Conservation (phyloP, 2,113 vertebrate genomes). For the Lasiurus borealis region DNA sequence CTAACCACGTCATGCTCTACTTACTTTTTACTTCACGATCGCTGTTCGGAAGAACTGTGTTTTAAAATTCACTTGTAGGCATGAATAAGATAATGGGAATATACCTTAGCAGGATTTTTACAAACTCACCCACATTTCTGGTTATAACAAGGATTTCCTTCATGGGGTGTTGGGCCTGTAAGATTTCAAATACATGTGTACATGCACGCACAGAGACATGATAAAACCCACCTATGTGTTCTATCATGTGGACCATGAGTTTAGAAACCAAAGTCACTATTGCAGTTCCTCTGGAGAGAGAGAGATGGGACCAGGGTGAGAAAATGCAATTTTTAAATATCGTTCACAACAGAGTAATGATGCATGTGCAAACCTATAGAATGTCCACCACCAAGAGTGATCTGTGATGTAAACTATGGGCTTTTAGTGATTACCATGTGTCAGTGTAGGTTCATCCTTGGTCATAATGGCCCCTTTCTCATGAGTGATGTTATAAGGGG, state of each 20-base stretch:
- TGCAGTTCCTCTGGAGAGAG: background rate
- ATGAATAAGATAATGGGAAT: background rate
- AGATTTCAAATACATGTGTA: background rate
- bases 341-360: background rate
- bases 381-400: background rate
- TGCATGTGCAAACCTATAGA: background rate
- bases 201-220: background rate
- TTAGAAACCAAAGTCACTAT: background rate
- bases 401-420: background rate
- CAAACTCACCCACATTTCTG: background rate
- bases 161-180: background rate
- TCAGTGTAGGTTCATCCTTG: background rate
- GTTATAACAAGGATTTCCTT: background rate
- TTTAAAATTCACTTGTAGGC: background rate
- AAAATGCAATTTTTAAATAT: background rate
- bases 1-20: background rate
- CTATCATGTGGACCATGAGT: rapidly evolving
- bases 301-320: background rate
- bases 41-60: background rate
- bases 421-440: background rate
- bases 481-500: background rate
- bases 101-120: background rate
- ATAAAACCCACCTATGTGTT: background rate
- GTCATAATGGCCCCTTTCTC: background rate
- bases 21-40: background rate